These are phyloP conservation scores for Decapterus maruadsi DNA, from an alignment of 2,797 vertebrate genomes.

Conservation along the genomic window DNA sequence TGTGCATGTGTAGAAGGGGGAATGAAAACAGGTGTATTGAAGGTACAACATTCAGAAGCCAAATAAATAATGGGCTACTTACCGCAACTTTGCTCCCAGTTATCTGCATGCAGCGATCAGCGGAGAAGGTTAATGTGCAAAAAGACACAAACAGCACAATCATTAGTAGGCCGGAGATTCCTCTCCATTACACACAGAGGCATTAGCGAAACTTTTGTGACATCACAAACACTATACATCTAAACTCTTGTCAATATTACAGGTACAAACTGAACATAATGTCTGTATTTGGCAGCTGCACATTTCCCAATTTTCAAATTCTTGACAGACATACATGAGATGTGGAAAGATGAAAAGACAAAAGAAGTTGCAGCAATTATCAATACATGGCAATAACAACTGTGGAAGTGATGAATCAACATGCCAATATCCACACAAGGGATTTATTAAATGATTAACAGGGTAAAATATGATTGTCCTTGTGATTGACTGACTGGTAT, in stretches of 20 bases:
- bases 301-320: constrained; percentile 18
- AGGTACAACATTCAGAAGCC: constrained; percentile 73
- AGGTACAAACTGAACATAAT: constrained; percentile 69
- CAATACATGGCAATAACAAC: constrained; percentile 34
- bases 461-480: constrained; percentile 40
- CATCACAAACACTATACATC: constrained; percentile 67
- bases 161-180: constrained; percentile 91
- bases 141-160: constrained; percentile 94
- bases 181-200: constrained; percentile 81
- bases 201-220: constrained; percentile 82
- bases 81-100: constrained; percentile 99
- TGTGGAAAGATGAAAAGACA: not conserved
- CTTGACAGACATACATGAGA: not conserved
- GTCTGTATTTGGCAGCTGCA: constrained; percentile 69
- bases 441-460: constrained; percentile 33
- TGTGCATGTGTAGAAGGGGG: constrained; percentile 12
- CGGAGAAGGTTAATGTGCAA: constrained; percentile 94
- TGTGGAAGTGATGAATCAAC: constrained; percentile 45
- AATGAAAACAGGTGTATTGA: constrained; percentile 62
- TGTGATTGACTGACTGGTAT: constrained; percentile 39
- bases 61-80: constrained; percentile 90
- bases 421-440: not conserved
- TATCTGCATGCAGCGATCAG: constrained; percentile 99
- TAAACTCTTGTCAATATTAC: constrained; percentile 40
- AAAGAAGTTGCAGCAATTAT: not conserved